These are phyloP conservation scores for Neodiprion fabricii DNA, from an alignment of 1,140 invertebrate genomes.

Conservation along the genomic window DNA sequence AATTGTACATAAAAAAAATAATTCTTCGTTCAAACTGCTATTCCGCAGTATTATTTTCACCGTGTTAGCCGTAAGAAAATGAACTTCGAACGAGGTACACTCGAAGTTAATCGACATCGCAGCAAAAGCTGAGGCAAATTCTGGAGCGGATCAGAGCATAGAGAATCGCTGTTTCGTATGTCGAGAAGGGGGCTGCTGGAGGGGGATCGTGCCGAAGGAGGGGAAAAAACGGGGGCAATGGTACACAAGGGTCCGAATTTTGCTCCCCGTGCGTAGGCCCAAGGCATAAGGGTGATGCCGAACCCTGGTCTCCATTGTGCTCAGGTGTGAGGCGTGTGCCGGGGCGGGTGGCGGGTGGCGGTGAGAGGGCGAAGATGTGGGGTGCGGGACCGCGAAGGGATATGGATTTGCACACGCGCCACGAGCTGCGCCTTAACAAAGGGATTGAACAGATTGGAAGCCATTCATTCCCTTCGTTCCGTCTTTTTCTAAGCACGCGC, in stretches of 20 bases:
- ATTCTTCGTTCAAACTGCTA: no score
- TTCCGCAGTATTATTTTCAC: no score
- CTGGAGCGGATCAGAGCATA: no score
- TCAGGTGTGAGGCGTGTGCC: slow-evolving; percentile 54
- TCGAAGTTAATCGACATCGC: no score
- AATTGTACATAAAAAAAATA: no score
- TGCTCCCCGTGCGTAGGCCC: slow-evolving; percentile 1
- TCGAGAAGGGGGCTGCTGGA: slow-evolving; percentile 2
- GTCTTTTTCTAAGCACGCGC: slow-evolving; percentile 27
- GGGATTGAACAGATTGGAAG: slow-evolving; percentile 56
- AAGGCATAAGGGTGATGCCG: slow-evolving; percentile 13
- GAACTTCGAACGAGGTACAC: no score
- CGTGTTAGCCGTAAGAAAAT: no score
- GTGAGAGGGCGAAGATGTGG: slow-evolving; percentile 27
- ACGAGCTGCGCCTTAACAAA: slow-evolving; percentile 55
- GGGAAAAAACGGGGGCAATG: slow-evolving; percentile 7
- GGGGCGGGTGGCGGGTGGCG: slow-evolving; percentile 28
- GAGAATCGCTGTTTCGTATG: no score
- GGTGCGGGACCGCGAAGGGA: slow-evolving; percentile 29
- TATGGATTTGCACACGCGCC: slow-evolving; percentile 59
- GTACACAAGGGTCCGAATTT: background rate
- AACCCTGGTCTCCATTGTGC: slow-evolving; percentile 45
- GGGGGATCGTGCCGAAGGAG: slow-evolving; percentile 16
- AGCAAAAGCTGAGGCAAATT: no score
- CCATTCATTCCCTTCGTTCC: slow-evolving; percentile 35